Conservation (phyloP, 2,797 vertebrate genomes). For the Ptychadena robeensis region DNA sequence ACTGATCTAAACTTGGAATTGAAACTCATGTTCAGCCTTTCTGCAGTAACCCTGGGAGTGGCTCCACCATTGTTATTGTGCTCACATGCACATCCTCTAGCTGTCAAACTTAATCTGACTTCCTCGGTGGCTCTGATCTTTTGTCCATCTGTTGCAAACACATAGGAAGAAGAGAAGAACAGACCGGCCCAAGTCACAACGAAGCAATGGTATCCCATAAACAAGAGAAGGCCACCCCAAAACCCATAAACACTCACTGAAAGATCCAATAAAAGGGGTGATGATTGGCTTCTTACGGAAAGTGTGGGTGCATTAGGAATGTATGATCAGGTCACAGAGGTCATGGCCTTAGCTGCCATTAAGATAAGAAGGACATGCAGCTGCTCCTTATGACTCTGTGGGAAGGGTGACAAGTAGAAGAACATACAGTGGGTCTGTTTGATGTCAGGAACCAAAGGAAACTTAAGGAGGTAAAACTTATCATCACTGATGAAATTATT, state of each 20-base stretch:
- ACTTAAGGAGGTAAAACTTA: background rate
- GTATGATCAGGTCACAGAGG: background rate
- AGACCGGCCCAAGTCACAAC: slow-evolving; percentile 1
- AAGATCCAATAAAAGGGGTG: too few species aligned
- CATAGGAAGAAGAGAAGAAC: background rate
- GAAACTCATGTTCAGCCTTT: slow-evolving; percentile 37
- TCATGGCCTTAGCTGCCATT: background rate
- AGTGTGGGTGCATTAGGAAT: background rate
- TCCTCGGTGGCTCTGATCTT: slow-evolving; percentile 58
- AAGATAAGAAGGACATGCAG: background rate
- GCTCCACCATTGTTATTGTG: slow-evolving; percentile 55
- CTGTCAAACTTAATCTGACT: slow-evolving; percentile 59
- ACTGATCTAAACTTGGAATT: slow-evolving; percentile 28
- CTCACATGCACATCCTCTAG: slow-evolving; percentile 53
- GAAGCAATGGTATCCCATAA: background rate
- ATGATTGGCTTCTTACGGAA: background rate
- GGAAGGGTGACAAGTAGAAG: background rate
- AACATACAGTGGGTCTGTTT: background rate
- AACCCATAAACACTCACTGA: background rate
- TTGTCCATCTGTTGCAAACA: slow-evolving; percentile 52
- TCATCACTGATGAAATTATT: background rate
- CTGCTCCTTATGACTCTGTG: background rate
- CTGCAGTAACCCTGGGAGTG: slow-evolving; percentile 42
- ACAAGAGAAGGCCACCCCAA: background rate
- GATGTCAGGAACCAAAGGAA: slow-evolving; percentile 12